phyloP scores from a whole-genome alignment of 2,888 invertebrate species.

The Hecatera dysodea region DNA sequence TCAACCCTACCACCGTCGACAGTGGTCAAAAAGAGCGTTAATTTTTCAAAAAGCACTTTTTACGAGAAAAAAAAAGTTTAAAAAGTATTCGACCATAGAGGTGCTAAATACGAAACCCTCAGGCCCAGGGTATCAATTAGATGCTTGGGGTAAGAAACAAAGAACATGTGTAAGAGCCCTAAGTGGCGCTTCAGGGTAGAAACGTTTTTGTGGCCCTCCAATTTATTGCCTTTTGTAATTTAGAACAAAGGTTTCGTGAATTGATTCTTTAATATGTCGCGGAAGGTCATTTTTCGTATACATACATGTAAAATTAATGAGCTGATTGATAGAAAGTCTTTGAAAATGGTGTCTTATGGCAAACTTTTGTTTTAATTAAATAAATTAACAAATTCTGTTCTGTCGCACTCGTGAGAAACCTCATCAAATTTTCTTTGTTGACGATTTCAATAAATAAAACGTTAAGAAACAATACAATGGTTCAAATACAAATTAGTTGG shows the following conservation, averaged over 20 bases:
- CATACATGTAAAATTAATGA: no score
- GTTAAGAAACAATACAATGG: no score
- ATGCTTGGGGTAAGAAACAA: conserved; percentile 71
- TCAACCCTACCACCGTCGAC: conserved; percentile 70
- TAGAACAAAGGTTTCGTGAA: conserved; percentile 29
- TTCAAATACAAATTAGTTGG: no score
- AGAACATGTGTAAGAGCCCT: conserved; percentile 80
- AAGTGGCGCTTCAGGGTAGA: conserved; percentile 83
- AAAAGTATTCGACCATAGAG: conserved; percentile 70
- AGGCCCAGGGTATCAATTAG: conserved; percentile 80
- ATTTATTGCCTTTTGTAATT: conserved; percentile 66
- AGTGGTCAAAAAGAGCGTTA: conserved; percentile 71
- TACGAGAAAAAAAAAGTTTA: conserved; percentile 60
- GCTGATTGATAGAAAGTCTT: no score
- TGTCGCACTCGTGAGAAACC: no score
- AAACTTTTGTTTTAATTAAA: no score
- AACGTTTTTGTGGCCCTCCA: conserved; percentile 70
- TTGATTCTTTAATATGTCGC: conserved; percentile 18
- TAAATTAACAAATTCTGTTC: no score
- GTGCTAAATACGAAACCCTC: conserved; percentile 82
- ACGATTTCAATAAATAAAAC: no score
- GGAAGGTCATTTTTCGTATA: no score
- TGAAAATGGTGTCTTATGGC: no score
- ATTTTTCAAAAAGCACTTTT: conserved; percentile 67
- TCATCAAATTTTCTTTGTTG: no score